These are phyloP conservation scores for Zaprionus kolodkinae DNA, from an alignment of 1,140 invertebrate species.

Conservation along the genomic window DNA sequence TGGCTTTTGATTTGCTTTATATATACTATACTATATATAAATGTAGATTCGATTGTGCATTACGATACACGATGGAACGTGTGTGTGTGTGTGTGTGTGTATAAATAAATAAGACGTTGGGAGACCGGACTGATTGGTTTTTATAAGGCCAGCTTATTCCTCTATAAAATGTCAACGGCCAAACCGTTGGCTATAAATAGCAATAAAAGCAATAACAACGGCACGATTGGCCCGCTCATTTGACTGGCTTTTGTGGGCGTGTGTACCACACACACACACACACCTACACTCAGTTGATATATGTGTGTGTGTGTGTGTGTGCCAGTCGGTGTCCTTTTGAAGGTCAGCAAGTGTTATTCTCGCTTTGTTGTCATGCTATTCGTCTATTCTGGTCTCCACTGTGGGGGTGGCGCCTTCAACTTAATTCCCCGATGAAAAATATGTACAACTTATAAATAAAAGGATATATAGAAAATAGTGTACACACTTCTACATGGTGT, in stretches of 20 bases:
- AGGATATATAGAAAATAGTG: neutral
- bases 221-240: constrained; percentile 36
- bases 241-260: constrained; percentile 33
- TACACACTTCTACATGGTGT: neutral
- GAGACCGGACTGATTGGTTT: constrained; percentile 32
- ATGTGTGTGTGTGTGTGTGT: constrained; percentile 19
- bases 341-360: constrained; percentile 69
- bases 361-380: constrained; percentile 55
- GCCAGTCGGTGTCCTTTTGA: constrained; percentile 76
- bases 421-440: constrained; percentile 13
- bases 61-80: constrained; percentile 2
- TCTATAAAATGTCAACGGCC: constrained; percentile 72
- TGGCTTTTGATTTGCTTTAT: constrained; percentile 11
- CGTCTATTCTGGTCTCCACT: constrained; percentile 57
- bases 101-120: constrained; percentile 45
- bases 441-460: constrained; percentile 6
- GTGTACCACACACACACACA: constrained; percentile 10
- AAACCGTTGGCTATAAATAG: constrained; percentile 73
- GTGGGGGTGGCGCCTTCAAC: constrained; percentile 14
- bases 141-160: constrained; percentile 40
- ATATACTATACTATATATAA: constrained; percentile 2
- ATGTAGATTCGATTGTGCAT: neutral
- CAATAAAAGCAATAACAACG: constrained; percentile 22
- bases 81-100: constrained; percentile 3
- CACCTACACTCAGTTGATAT: constrained; percentile 1